A percentile compares a stretch with the other conserved stretches of the same genome.
Evolutionary conservation across 2,888 invertebrate genomes (phyloP).

Genomic region (Esperia sulphurella): DNA sequence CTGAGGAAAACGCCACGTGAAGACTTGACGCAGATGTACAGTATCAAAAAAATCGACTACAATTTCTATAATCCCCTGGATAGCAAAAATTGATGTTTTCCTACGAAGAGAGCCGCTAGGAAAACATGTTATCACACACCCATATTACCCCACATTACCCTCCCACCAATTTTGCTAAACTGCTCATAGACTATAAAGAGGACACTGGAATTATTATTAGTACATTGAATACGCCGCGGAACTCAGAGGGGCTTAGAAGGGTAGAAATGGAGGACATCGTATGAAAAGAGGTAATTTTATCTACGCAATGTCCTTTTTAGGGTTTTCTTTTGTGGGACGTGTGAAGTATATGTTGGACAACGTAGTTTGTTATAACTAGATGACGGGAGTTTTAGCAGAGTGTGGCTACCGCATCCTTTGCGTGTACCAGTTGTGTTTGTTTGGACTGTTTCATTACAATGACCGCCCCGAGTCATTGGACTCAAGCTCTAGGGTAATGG

Average conservation of each 20-base stretch:
- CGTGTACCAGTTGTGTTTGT: no score
- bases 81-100: background rate
- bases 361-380: background rate
- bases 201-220: slow-evolving; percentile 18
- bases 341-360: background rate
- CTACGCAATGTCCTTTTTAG: background rate
- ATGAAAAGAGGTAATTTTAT: background rate
- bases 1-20: no score
- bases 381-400: no score
- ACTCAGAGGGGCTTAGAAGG: background rate
- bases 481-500: no score
- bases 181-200: slow-evolving; percentile 20
- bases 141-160: slow-evolving; percentile 1
- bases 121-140: slow-evolving; percentile 1
- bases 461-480: no score
- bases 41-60: no score
- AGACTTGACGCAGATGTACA: no score
- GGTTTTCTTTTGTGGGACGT: background rate
- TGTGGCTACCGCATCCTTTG: no score
- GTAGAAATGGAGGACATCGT: background rate
- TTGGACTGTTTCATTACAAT: no score
- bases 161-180: slow-evolving; percentile 18
- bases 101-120: background rate
- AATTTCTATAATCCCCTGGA: no score
- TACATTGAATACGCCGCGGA: slow-evolving; percentile 6